phyloP scores from a whole-genome alignment of 2,888 invertebrate genomes.

The Drosophila diplacantha region DNA sequence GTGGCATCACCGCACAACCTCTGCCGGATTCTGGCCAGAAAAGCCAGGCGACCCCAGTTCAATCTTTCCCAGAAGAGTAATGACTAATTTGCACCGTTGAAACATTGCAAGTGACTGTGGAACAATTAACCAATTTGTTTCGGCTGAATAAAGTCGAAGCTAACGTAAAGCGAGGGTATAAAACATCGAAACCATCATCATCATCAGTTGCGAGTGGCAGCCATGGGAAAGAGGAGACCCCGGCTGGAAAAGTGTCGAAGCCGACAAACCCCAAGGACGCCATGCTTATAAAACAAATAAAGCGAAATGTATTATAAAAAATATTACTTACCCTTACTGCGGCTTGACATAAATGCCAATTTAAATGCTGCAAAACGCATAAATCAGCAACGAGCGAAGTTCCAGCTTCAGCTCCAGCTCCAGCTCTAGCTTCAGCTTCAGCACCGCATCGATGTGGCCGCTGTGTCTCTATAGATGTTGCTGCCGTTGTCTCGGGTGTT shows the following conservation, averaged over 20 bases:
- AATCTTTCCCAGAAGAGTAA: conserved; percentile 14
- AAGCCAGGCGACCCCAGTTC: conserved; percentile 36
- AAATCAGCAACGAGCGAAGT: conserved; percentile 57
- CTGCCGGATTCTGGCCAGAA: conserved; percentile 30
- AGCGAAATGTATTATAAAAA: conserved; percentile 68
- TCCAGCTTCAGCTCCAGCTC: conserved; percentile 7
- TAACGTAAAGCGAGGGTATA: conserved; percentile 19
- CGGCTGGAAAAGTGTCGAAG: conserved; percentile 68
- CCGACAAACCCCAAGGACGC: conserved; percentile 58
- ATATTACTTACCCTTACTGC: conserved; percentile 68
- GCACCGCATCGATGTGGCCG: conserved; percentile 23
- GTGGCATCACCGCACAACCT: conserved; percentile 33
- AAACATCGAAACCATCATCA: conserved; percentile 33
- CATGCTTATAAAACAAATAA: conserved; percentile 63
- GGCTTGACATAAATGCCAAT: conserved; percentile 73
- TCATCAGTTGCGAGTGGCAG: conserved; percentile 39
- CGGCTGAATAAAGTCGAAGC: conserved; percentile 39
- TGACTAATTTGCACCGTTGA: conserved; percentile 9
- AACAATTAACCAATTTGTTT: conserved; percentile 45
- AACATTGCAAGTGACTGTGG: conserved; percentile 28
- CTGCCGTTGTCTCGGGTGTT: conserved; percentile 23
- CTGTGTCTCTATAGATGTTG: conserved; percentile 23
- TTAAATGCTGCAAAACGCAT: conserved; percentile 74
- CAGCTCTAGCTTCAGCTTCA: neutral
- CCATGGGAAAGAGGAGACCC: conserved; percentile 56